A percentile compares a stretch with the other conserved stretches of the same genome.
Conservation (phyloP, 1,140 invertebrate species). For the Drosophila ambigua region DNA sequence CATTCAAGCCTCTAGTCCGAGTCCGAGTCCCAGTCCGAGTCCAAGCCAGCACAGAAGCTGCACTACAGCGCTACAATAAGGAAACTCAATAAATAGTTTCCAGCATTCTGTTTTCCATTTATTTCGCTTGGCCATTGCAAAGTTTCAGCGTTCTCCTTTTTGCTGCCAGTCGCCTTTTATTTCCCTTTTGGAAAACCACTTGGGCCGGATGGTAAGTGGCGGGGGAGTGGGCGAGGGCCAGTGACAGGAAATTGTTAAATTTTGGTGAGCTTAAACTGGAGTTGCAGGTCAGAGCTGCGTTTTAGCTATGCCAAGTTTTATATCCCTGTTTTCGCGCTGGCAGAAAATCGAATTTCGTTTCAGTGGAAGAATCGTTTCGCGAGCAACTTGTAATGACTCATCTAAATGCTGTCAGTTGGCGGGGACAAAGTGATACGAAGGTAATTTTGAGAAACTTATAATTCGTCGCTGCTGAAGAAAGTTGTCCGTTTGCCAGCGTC, state of each 20-base stretch:
- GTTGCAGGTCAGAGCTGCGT: background rate
- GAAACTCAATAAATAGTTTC: conserved; percentile 74
- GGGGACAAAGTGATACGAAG: conserved; percentile 44
- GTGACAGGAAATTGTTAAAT: conserved; percentile 29
- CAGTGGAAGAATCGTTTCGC: background rate
- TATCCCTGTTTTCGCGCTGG: too few relatives aligned
- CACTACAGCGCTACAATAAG: conserved; percentile 43
- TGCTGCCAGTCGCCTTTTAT: background rate
- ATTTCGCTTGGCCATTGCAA: conserved; percentile 48
- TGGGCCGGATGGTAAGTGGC: background rate
- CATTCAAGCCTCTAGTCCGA: conserved; percentile 9
- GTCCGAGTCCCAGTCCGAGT: conserved; percentile 6
- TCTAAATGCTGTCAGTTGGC: conserved; percentile 26
- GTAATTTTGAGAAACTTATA: conserved; percentile 36
- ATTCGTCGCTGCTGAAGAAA: conserved; percentile 18
- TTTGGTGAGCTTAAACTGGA: conserved; percentile 17
- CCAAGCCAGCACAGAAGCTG: conserved; percentile 33
- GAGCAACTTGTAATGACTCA: conserved; percentile 34
- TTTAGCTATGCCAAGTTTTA: background rate
- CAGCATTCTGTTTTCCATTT: conserved; percentile 62
- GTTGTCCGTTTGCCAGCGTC: conserved; percentile 28
- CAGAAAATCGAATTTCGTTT: background rate
- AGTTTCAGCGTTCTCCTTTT: conserved; percentile 49
- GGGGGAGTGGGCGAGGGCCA: background rate
- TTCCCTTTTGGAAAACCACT: background rate